Evolutionary conservation across 2,888 invertebrate genomes (phyloP), one percentile per base, ranked within the genome.

Genomic region (Nemurella pictetii): DNA sequence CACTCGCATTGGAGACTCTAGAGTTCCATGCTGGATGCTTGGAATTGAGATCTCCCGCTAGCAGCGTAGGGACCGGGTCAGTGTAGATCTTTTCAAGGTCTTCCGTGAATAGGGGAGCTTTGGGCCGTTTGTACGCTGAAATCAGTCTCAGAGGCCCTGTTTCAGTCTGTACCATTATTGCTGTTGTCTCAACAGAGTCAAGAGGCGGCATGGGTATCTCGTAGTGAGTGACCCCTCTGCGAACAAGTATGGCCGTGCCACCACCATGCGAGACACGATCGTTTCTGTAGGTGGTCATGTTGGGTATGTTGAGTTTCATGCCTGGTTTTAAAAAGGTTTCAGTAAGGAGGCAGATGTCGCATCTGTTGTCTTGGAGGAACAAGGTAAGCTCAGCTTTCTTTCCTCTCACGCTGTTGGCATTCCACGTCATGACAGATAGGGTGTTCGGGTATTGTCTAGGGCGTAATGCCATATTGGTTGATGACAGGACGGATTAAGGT

Each of bases 21-120:
- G 83, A 73, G 29, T 83, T 2, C 83, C 83, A 83, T 4, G 0
- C 25, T 3, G 83, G 28, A n/a, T 84, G 77, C 30, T 84, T 84
- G 0, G 75, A 75, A n/a, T 77, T 84, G 32, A 77, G 35, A 26
- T 83, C 83, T 0, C 83, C 83, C 7, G 83, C 74, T 2, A 29
- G 28, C 4, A 83, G 15, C 4, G 75, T 84, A 3, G 84, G 0
- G 3, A 30, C 7, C 1, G 36, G 28, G 0, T 0, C 4, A 29
- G 0, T 2, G 9, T 72, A 72, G 27, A 83, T 0, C 27, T 20
- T n/a, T 0, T 83, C 83, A 0, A 83, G 7, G 29, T 83, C 83
- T 20, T 12, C 27, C 12, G 15, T 20, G 12, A 15, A 0, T 15
- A 73, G 4, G 0, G 2, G 27, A 27, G 7, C 30, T 4, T 72